These are phyloP conservation scores for Pristiophorus japonicus DNA, from an alignment of 2,113 vertebrate genomes.

Conservation along the genomic window DNA sequence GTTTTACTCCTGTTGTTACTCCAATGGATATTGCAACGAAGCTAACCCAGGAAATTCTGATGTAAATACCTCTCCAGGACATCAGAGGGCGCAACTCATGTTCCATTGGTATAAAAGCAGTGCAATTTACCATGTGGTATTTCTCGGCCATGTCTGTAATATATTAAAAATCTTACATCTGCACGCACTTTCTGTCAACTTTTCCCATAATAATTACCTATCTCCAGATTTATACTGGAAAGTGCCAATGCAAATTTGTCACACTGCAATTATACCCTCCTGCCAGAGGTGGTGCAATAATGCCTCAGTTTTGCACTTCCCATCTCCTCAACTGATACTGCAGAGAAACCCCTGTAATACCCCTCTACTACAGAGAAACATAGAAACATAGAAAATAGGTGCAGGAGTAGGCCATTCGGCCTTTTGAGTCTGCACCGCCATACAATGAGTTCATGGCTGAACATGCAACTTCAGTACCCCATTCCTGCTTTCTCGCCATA, in stretches of 20 bases:
- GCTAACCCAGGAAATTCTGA: background rate
- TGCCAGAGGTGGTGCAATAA: background rate
- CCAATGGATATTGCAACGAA: no score
- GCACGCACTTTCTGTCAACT: background rate
- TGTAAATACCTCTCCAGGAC: background rate
- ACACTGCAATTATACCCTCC: background rate
- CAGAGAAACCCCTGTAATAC: background rate
- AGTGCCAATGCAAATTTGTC: background rate
- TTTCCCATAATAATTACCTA: background rate
- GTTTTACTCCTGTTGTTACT: background rate
- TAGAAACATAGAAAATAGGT: no score
- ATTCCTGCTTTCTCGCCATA: no score
- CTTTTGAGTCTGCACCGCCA: no score
- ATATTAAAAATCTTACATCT: background rate
- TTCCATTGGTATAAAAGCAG: background rate
- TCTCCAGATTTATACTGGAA: background rate
- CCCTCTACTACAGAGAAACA: no score
- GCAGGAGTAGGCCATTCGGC: no score
- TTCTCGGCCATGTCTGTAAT: background rate
- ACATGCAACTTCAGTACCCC: no score
- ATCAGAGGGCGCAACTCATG: background rate
- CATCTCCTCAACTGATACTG: background rate
- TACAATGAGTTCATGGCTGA: no score
- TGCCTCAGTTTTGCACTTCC: background rate
- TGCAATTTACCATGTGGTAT: background rate